These are phyloP conservation scores for Trachythela sp. DNA, from an alignment of 64 coral and sea anemone species.

Conservation along the genomic window DNA sequence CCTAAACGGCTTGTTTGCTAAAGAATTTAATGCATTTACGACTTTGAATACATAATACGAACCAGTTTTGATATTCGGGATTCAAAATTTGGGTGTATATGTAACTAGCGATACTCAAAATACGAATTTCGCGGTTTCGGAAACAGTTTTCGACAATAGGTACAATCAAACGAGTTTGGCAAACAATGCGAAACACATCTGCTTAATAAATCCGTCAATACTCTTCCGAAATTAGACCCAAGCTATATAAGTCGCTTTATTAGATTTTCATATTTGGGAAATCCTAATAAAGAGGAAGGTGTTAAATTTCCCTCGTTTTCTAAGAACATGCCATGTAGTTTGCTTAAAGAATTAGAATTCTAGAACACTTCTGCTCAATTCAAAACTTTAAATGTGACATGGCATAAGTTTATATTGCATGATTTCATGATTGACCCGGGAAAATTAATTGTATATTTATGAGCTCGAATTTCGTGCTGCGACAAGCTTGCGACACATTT, in stretches of 20 bases:
- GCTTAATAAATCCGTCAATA: slow-evolving; percentile 7
- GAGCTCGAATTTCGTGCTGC: not conserved
- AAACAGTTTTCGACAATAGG: not conserved
- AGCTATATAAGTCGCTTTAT: not conserved
- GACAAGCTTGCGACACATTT: too few relatives aligned
- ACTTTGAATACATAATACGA: not conserved
- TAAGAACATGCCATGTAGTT: not conserved
- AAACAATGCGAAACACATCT: not conserved
- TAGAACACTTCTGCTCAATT: not conserved
- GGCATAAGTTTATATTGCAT: not conserved
- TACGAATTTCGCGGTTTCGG: not conserved
- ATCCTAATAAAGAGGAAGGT: too few relatives aligned
- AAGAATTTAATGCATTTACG: not conserved
- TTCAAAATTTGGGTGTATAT: not conserved
- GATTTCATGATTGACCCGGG: not conserved
- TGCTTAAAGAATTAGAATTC: not conserved
- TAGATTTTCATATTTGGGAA: not conserved
- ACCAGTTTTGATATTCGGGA: not conserved
- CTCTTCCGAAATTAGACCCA: not conserved
- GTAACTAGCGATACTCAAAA: not conserved
- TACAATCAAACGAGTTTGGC: not conserved
- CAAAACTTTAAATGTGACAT: not conserved
- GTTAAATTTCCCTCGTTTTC: not conserved
- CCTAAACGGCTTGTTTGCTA: not conserved
- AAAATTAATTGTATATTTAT: not conserved